A percentile compares a stretch with the other conserved stretches of the same genome.
Conservation (phyloP, 2,113 vertebrate genomes). For the Sigmodon hispidus region DNA sequence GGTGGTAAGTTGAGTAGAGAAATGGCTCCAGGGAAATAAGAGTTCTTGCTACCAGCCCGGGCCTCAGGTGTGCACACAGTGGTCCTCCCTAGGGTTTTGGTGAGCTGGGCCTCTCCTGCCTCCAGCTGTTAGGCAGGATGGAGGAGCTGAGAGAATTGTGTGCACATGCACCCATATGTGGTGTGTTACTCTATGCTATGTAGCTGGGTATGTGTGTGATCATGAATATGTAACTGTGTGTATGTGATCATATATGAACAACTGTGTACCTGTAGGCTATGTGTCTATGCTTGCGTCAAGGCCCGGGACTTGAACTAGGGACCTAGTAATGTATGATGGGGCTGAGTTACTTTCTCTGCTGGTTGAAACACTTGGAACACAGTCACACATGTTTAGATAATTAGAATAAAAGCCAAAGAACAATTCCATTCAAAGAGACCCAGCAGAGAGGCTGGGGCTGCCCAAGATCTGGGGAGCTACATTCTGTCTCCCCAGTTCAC, state of each 20-base stretch:
- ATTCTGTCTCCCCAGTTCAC: slow-evolving; percentile 49
- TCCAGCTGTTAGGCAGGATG: slow-evolving; percentile 59
- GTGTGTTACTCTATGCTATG: background rate
- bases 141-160: background rate
- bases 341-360: slow-evolving; percentile 44
- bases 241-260: background rate
- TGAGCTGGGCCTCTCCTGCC: slow-evolving; percentile 48
- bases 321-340: background rate
- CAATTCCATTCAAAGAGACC: slow-evolving; percentile 56
- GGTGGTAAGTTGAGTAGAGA: slow-evolving; percentile 83
- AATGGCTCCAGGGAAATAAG: slow-evolving; percentile 83
- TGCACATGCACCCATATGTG: slow-evolving; percentile 4
- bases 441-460: slow-evolving; percentile 33
- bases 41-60: slow-evolving; percentile 84
- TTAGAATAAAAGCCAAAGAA: slow-evolving; percentile 75
- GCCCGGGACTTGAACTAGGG: slow-evolving; percentile 22
- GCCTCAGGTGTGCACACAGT: slow-evolving; percentile 78
- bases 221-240: background rate
- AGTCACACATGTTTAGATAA: slow-evolving; percentile 65
- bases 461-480: slow-evolving; percentile 11
- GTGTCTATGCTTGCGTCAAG: background rate
- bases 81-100: slow-evolving; percentile 68
- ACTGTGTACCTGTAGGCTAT: no score
- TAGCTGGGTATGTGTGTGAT: background rate
- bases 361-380: slow-evolving; percentile 47